phyloP scores from a whole-genome alignment of 2,797 vertebrate species.

The Anabas testudineus region DNA sequence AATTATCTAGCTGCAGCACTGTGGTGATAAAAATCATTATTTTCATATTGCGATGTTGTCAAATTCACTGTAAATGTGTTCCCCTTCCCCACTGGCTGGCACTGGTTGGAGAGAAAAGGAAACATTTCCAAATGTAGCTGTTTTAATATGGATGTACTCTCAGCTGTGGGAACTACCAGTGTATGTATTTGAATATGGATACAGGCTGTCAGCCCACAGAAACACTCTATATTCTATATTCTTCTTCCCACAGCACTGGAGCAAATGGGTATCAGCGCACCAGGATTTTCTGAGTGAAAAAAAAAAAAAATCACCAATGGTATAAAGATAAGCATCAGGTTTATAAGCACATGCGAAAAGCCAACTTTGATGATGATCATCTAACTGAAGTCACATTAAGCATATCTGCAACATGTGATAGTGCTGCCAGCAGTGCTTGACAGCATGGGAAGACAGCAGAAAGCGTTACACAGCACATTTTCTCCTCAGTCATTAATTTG shows the following conservation, averaged over 20 bases:
- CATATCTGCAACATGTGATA: not conserved
- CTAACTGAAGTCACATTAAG: not conserved
- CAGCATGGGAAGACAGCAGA: not conserved
- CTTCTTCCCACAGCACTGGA: not conserved
- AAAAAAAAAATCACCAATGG: not conserved
- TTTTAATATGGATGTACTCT: too few relatives aligned
- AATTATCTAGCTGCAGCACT: too few relatives aligned
- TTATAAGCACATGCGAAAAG: not conserved
- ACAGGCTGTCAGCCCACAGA: not conserved
- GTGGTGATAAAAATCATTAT: too few relatives aligned
- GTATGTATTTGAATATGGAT: not conserved
- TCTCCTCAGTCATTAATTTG: slow-evolving; percentile 53
- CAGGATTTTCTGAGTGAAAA: too few relatives aligned
- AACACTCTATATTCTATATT: not conserved
- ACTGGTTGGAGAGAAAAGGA: too few relatives aligned
- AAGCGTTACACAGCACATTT: slow-evolving; percentile 19
- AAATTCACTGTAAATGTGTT: too few relatives aligned
- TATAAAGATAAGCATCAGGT: not conserved
- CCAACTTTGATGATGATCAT: too few relatives aligned
- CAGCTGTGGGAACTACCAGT: too few relatives aligned
- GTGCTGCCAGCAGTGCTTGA: too few relatives aligned
- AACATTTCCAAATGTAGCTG: not conserved
- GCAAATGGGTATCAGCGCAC: not conserved
- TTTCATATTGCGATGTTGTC: too few relatives aligned
- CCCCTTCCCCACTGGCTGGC: too few relatives aligned